phyloP scores from a whole-genome alignment of 2,797 vertebrate genomes.

The Dermochelys coriacea region DNA sequence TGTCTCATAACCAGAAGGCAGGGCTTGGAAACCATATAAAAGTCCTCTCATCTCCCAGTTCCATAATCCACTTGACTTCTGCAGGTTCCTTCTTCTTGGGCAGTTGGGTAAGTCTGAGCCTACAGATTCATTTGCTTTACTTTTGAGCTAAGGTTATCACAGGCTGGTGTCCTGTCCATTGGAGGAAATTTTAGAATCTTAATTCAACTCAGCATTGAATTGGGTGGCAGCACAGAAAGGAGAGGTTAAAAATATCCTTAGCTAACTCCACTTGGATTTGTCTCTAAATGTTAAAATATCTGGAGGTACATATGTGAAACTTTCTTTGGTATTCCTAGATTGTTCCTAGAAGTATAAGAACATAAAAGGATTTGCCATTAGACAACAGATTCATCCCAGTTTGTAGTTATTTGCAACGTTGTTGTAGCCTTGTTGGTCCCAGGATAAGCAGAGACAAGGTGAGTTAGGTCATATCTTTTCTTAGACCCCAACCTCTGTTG shows the following conservation, averaged over 20 bases:
- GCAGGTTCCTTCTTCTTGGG: neutral
- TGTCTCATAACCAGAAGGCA: constrained; percentile 72
- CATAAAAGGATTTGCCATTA: neutral
- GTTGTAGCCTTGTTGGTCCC: neutral
- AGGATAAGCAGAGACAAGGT: neutral
- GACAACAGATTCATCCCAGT: neutral
- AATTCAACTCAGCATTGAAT: neutral
- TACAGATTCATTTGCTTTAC: rapidly evolving
- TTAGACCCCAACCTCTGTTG: neutral
- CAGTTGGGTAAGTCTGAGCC: constrained; percentile 45
- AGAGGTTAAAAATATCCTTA: neutral
- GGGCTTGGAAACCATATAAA: constrained; percentile 71
- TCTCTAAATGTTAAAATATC: neutral
- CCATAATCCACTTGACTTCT: constrained; percentile 1
- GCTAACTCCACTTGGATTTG: neutral
- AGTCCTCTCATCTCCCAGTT: constrained; percentile 43
- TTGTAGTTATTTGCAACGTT: neutral
- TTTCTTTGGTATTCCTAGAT: neutral
- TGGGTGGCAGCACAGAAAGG: neutral
- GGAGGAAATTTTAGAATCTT: rapidly evolving
- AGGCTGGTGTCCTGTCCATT: neutral
- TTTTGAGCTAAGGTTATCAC: neutral
- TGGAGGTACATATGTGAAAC: neutral
- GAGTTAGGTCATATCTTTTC: neutral
- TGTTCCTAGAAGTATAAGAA: neutral